A percentile compares a stretch with the other conserved stretches of the same genome.
Evolutionary conservation across 2,797 vertebrate genomes (phyloP).

Genomic region (Megaceryle alcyon): DNA sequence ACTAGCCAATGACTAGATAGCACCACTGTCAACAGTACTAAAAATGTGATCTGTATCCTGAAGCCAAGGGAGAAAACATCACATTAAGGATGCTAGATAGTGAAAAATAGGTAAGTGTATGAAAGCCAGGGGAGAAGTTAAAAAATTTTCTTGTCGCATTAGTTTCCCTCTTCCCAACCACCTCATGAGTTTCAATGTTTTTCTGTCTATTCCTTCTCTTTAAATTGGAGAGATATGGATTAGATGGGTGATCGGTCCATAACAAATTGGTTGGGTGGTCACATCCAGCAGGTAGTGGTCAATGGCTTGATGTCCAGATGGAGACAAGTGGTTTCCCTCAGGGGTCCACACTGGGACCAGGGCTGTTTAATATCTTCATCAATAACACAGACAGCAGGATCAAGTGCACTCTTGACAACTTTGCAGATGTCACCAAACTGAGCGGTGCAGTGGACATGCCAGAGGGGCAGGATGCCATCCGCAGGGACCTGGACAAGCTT

Average conservation of each 20-base stretch:
- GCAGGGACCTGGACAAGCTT: too few relatives aligned
- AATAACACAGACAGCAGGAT: neutral
- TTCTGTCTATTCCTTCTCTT: neutral
- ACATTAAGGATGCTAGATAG: neutral
- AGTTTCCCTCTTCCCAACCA: neutral
- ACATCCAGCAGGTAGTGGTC: neutral
- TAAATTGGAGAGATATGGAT: neutral
- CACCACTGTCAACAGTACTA: neutral
- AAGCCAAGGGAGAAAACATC: neutral
- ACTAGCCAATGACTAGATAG: neutral
- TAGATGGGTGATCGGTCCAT: neutral
- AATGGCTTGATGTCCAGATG: neutral
- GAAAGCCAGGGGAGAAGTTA: neutral
- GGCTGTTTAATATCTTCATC: neutral
- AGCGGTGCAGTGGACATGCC: too few relatives aligned
- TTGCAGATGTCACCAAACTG: too few relatives aligned
- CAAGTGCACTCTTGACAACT: neutral
- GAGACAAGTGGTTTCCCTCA: neutral
- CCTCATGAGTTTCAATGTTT: neutral
- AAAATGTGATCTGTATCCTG: neutral
- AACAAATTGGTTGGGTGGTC: neutral
- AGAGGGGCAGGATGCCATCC: too few relatives aligned
- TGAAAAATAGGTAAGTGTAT: neutral
- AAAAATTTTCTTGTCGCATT: neutral
- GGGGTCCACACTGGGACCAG: neutral